Base-by-base conservation (phyloP, 1,140 invertebrate species). In the Meloidogyne exigua region DNA sequence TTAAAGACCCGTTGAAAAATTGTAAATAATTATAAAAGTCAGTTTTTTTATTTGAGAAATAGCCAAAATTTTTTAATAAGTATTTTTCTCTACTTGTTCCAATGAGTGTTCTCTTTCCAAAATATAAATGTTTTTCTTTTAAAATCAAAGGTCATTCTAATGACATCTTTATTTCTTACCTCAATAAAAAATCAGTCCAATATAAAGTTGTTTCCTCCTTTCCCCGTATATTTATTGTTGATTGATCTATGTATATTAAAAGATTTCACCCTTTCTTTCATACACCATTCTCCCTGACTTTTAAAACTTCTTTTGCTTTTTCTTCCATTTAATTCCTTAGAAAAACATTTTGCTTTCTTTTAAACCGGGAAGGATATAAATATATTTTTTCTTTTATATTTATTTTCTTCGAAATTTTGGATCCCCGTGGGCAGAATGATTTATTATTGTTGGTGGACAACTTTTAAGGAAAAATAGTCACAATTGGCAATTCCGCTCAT, bases 311-410 rank as follows among this genome's bases (percentile, higher is more conserved):
- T 23, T 65, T 62, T 36, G 32, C 71, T 62, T 65, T 21, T 63
- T 57, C 28, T 73, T 65, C 21, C 21, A 32, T 42, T 44, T 62
- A 57, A 57, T 44, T 36, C 71, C 71, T 73, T 73, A 73, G 71
- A 73, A 73, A 36, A 73, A 73, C 71, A 73, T 73, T 73, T 73
- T 73, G 49, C 9, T 71, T 71, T 62, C 68, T 28, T 62, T 44
- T 71, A 62, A 26, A 44, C 68, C 18, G 68, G 68, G 28, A 71
- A 39, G 36, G 28, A 71, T 71, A 71, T 39, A 71, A 39, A 44
- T 71, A 44, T 71, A 44, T 18, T 71, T n/a, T 57, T 9, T n/a
- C 49, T n/a, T 57, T 57, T 57, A 18, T 57, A 57, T 9, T 57
- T 57, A n/a, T 57, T 39, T 39, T 57, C 49, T 57, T 57, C 4